A percentile compares a stretch with the other conserved stretches of the same genome.
phyloP scores from a whole-genome alignment of 2,113 vertebrate genomes.

The Oryzias celebensis region DNA sequence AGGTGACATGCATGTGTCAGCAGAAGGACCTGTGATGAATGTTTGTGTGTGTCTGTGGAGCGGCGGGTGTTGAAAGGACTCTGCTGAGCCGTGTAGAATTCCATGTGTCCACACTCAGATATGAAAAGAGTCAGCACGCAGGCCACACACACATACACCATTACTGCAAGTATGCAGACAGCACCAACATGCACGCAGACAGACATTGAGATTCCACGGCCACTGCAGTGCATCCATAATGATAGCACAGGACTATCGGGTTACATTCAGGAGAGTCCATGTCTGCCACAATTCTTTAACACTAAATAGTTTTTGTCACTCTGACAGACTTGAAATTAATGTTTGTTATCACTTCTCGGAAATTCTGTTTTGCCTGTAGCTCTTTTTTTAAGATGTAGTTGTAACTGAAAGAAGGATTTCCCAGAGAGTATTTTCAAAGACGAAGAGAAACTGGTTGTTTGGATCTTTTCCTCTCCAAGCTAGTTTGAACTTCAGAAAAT shows the following conservation, averaged over 20 bases:
- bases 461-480: slow-evolving; percentile 16
- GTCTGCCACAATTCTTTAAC: slow-evolving; percentile 51
- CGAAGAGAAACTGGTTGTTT: slow-evolving; percentile 13
- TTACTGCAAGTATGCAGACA: slow-evolving; percentile 34
- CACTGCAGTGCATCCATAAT: slow-evolving; percentile 42
- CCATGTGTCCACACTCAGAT: slow-evolving; percentile 33
- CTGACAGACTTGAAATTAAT: slow-evolving; percentile 21
- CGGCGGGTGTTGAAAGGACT: slow-evolving; percentile 57
- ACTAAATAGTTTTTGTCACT: slow-evolving; percentile 38
- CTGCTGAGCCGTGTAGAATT: slow-evolving; percentile 41
- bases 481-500: too few species aligned
- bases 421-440: slow-evolving; percentile 28
- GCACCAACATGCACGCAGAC: slow-evolving; percentile 52
- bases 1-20: slow-evolving; percentile 60
- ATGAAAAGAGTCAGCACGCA: slow-evolving; percentile 23
- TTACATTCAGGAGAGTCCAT: slow-evolving; percentile 50
- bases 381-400: slow-evolving; percentile 10
- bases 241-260: slow-evolving; percentile 57
- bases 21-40: slow-evolving; percentile 35
- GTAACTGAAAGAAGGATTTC: slow-evolving; percentile 37
- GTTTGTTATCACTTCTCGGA: slow-evolving; percentile 14
- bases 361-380: slow-evolving; percentile 20
- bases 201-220: slow-evolving; percentile 62
- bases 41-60: slow-evolving; percentile 30
- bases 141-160: slow-evolving; percentile 16